phyloP scores from a whole-genome alignment of 2,888 invertebrate genomes.

The Campoletis raptor region DNA sequence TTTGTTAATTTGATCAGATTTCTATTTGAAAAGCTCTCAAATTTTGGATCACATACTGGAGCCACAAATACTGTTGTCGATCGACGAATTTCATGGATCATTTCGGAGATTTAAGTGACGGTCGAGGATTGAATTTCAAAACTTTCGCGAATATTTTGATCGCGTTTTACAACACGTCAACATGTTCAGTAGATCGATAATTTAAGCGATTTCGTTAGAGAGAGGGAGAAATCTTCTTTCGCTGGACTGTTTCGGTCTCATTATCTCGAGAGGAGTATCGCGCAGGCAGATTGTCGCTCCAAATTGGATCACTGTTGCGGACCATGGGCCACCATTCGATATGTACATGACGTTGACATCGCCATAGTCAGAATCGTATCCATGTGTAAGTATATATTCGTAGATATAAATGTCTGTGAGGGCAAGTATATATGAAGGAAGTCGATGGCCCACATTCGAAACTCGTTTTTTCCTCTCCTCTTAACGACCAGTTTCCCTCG shows the following conservation, averaged over 20 bases:
- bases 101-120: not conserved
- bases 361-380: conserved; percentile 7
- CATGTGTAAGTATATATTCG: not conserved
- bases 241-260: conserved; percentile 31
- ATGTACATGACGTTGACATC: not conserved
- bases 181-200: not conserved
- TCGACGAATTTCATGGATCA: not conserved
- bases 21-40: not conserved
- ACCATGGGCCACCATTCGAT: not conserved
- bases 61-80: not conserved
- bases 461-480: conserved; percentile 64
- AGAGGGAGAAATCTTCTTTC: not conserved
- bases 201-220: conserved; percentile 47
- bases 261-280: conserved; percentile 26
- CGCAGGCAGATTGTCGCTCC: not conserved
- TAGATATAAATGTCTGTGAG: not conserved
- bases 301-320: conserved; percentile 24
- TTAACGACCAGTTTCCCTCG: conserved; percentile 58
- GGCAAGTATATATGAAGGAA: conserved; percentile 16
- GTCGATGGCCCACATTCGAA: conserved; percentile 66
- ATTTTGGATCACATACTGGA: not conserved
- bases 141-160: conserved; percentile 13
- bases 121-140: not conserved
- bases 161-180: not conserved
- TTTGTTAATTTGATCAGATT: not conserved